Percentiles rank a stretch among this genome's conserved stretches.
These are phyloP conservation scores for Heliothis virescens DNA, from an alignment of 1,140 invertebrate species.

Conservation along the genomic window DNA sequence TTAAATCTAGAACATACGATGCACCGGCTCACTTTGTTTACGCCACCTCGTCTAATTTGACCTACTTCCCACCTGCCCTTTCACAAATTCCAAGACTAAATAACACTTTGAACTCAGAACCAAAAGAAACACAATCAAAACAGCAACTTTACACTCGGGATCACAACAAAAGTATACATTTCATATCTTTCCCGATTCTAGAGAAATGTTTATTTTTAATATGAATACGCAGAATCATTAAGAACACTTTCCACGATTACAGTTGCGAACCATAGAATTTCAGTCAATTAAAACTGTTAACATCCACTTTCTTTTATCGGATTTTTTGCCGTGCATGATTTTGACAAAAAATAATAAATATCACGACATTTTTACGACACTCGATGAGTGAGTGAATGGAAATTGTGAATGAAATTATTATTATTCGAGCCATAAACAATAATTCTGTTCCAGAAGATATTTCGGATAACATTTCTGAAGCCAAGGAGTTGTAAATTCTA, in stretches of 20 bases:
- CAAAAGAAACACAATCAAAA: constrained; percentile 25
- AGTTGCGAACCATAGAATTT: constrained; percentile 9
- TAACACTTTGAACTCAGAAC: constrained; percentile 9
- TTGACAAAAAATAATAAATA: constrained; percentile 53
- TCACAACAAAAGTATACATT: constrained; percentile 34
- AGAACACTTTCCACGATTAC: constrained; percentile 24
- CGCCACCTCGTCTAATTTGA: constrained; percentile 49
- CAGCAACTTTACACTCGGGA: constrained; percentile 16
- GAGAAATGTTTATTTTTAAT: constrained; percentile 42
- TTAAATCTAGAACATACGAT: constrained; percentile 80
- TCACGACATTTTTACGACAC: constrained; percentile 51
- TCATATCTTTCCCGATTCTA: constrained; percentile 30
- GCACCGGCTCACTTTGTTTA: constrained; percentile 65
- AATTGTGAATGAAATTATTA: constrained; percentile 12
- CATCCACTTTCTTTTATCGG: constrained; percentile 42
- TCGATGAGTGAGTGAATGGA: constrained; percentile 47
- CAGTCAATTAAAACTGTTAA: constrained; percentile 34
- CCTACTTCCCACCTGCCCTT: constrained; percentile 56
- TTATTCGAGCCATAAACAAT: not conserved
- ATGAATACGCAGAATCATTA: constrained; percentile 9
- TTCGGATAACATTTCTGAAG: too few relatives aligned
- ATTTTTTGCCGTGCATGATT: constrained; percentile 38
- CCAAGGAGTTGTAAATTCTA: too few relatives aligned
- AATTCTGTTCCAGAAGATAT: not conserved
- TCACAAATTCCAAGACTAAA: constrained; percentile 46